phyloP scores from a whole-genome alignment of 1,140 invertebrate genomes.

The Branchinecta lindahli region DNA sequence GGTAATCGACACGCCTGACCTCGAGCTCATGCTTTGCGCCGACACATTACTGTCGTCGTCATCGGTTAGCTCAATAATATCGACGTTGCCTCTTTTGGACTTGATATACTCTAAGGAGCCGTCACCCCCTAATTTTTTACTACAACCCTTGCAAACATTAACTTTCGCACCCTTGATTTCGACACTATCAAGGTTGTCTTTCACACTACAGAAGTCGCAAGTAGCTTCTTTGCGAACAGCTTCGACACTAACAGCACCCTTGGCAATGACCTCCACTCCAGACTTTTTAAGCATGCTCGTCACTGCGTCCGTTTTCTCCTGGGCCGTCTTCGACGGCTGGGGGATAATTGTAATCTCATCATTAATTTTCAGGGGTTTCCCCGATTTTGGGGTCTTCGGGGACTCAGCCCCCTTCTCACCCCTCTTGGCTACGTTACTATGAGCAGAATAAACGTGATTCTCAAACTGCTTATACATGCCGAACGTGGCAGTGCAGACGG shows the following conservation, averaged over 20 bases:
- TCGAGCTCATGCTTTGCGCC: neutral
- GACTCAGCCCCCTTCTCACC: constrained; percentile 9
- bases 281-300: neutral
- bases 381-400: constrained; percentile 16
- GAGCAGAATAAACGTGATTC: constrained; percentile 80
- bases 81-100: neutral
- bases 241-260: neutral
- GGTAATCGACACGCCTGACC: neutral
- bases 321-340: constrained; percentile 41
- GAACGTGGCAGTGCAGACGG: constrained; percentile 82
- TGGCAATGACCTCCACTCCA: neutral
- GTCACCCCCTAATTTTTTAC: neutral
- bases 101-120: neutral
- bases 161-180: neutral
- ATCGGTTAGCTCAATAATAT: neutral
- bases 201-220: neutral
- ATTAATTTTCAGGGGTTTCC: constrained; percentile 74
- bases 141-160: neutral
- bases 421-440: constrained; percentile 59
- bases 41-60: neutral
- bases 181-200: neutral
- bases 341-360: constrained; percentile 85
- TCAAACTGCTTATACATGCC: constrained; percentile 90
- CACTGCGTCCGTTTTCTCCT: neutral
- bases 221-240: neutral